Evolutionary conservation across 2,888 invertebrate species (phyloP), one percentile per base, ranked within the genome.

Genomic region (Zootermopsis nevadensis): DNA sequence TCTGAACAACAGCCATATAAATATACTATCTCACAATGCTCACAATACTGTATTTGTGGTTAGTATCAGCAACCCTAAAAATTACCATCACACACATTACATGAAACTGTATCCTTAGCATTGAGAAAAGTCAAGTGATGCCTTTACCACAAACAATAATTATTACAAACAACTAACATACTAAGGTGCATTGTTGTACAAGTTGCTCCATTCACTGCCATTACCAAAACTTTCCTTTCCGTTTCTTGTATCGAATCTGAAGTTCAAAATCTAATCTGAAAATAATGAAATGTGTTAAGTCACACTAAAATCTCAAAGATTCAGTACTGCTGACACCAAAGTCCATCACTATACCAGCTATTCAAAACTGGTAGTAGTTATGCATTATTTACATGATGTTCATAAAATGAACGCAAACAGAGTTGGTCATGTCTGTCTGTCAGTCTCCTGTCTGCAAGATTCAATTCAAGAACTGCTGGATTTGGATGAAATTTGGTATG

Each of bases 231-330:
- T 15, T 69, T 31, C 69, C 69, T 69, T 69, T 69, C 15, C 31
- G 30, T 69, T 69, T 69, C 69, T 69, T 69, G 30, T 69, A 31
- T 6, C 69, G 69, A 12, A 69, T 69, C 22, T 69, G 69, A 30
- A 33, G 69, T 33, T 69, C 69, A 69, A 33, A 69, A 31, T 69
- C 69, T 33, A 69, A 69, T 22, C 69, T 69, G 69, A 33, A 69
- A 69, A 60, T n/a, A 60, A 60, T 27, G 60, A 60, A 60, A n/a
- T 8, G 12, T n/a, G 27, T 60, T 60, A 60, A 27, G n/a, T 60
- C 7, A 60, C 8, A n/a, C n/a, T n/a, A n/a, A n/a, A n/a, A n/a
- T n/a, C n/a, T n/a, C n/a, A n/a, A n/a, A n/a, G n/a, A n/a, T n/a
- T n/a, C n/a, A 60, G n/a, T 60, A 60, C n/a, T n/a, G 24, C 24